A percentile compares a stretch with the other conserved stretches of the same genome.
Conservation (phyloP, 2,888 invertebrate genomes). For the Penaeus monodon region DNA sequence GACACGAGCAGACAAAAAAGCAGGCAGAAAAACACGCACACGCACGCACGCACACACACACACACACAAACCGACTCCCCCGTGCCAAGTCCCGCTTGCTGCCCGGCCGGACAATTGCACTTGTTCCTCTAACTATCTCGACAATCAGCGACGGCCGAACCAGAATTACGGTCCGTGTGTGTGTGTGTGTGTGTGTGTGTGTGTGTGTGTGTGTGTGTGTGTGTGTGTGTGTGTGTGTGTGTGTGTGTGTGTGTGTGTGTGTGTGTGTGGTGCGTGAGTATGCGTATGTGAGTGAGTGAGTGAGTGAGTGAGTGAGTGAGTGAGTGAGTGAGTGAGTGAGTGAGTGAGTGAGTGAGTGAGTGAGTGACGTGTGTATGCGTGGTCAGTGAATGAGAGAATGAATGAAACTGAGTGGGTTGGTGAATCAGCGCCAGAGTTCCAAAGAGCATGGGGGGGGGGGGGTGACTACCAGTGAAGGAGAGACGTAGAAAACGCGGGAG, state of each 20-base stretch:
- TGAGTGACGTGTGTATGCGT: neutral
- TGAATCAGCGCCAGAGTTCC: too few species aligned
- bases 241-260: conserved; percentile 8
- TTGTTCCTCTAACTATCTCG: conserved; percentile 7
- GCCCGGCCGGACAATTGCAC: neutral
- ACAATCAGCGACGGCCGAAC: neutral
- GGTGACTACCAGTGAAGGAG: too few species aligned
- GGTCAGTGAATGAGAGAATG: neutral
- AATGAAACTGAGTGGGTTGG: too few species aligned
- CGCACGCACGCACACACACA: too few species aligned
- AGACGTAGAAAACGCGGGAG: too few species aligned
- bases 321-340: too few species aligned
- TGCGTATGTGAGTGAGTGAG: neutral
- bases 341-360: too few species aligned
- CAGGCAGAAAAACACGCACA: too few species aligned
- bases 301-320: neutral
- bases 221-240: conserved; percentile 19
- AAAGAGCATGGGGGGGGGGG: too few species aligned
- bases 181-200: conserved; percentile 23
- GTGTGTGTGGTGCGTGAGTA: neutral
- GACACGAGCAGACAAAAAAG: too few species aligned
- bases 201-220: conserved; percentile 23
- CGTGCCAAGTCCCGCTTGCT: neutral
- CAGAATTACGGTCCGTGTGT: neutral
- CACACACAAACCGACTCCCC: neutral